A percentile compares a stretch with the other conserved stretches of the same genome.
Evolutionary conservation across 1,140 invertebrate species (phyloP).

Genomic region (Mactra quadrangularis): DNA sequence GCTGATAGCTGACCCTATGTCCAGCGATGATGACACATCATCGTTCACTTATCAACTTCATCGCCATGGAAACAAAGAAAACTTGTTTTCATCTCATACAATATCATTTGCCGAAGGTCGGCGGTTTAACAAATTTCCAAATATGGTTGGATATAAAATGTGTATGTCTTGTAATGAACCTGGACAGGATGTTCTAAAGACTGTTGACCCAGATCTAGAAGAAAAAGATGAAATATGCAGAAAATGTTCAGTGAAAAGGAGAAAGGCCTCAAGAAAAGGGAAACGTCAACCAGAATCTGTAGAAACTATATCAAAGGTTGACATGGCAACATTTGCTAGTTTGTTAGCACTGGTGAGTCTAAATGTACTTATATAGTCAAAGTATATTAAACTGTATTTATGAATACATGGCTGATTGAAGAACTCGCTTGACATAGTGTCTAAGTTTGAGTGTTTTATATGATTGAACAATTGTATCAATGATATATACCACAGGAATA

Average conservation of each 20-base stretch:
- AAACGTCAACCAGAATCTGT: conserved; percentile 25
- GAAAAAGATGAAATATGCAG: conserved; percentile 36
- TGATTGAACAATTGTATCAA: not conserved
- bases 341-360: conserved; percentile 66
- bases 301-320: conserved; percentile 43
- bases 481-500: not conserved
- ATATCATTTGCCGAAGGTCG: conserved; percentile 27
- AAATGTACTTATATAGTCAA: not conserved
- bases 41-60: conserved; percentile 12
- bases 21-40: conserved; percentile 5
- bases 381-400: not conserved
- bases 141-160: conserved; percentile 66
- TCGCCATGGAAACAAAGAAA: conserved; percentile 18
- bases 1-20: conserved; percentile 20
- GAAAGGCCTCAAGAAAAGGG: conserved; percentile 42
- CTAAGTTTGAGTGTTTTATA: not conserved
- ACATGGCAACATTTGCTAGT: conserved; percentile 56
- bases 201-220: conserved; percentile 11
- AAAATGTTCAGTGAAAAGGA: conserved; percentile 53
- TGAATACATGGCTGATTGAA: not conserved
- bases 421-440: not conserved
- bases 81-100: conserved; percentile 15
- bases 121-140: conserved; percentile 56
- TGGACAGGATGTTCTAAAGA: conserved; percentile 37
- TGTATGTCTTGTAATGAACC: conserved; percentile 52